Base-by-base conservation (phyloP, 2,113 vertebrate genomes). In the Sisor rabdophorus region DNA sequence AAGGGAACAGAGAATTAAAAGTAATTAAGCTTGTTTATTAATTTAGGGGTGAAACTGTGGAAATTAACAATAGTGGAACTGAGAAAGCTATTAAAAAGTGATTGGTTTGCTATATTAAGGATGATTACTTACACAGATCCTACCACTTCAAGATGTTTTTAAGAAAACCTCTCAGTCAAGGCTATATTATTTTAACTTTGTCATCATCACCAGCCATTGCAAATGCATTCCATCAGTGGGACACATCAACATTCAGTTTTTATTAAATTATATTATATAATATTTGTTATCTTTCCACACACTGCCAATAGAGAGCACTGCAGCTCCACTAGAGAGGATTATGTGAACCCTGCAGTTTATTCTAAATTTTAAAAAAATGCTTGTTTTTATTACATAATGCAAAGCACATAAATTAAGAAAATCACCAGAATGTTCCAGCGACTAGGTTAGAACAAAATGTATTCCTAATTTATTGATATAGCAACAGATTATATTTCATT, bases 231-330 rank as follows among this genome's bases (percentile, higher is more conserved):
- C n/a, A 64, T 64, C 11, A 36, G 32, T 44, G 40, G 9, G 6
- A 44, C 40, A 44, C 40, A 44, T 6, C 40, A 44, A 44, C 40
- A 44, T 44, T 44, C 9, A 44, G 40, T 9, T 10, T 36, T 9
- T 10, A 3, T 26, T 30, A 20, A 15, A 52, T 16, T 52, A 19
- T 28, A 69, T 20, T 69, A 52, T 69, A 28, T 69, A 52, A 52
- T 52, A 28, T 69, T 12, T 3, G 53, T 6, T 15, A 53, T 30
- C 16, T 7, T 59, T 77, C 22, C 44, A 36, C 20, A 36, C 19
- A 1, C 56, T 36, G 30, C 84, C 92, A 80, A 65, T 30, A 80
- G 91, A 82, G 83, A 88, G 82, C 76, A 86, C 88, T 91, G 87
- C 80, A 87, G 87, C 71, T 86, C 85, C 85, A 86, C 20, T 74